A percentile compares a stretch with the other conserved stretches of the same genome.
phyloP scores from a whole-genome alignment of 2,113 vertebrate genomes.

The Epinephelus fuscoguttatus region DNA sequence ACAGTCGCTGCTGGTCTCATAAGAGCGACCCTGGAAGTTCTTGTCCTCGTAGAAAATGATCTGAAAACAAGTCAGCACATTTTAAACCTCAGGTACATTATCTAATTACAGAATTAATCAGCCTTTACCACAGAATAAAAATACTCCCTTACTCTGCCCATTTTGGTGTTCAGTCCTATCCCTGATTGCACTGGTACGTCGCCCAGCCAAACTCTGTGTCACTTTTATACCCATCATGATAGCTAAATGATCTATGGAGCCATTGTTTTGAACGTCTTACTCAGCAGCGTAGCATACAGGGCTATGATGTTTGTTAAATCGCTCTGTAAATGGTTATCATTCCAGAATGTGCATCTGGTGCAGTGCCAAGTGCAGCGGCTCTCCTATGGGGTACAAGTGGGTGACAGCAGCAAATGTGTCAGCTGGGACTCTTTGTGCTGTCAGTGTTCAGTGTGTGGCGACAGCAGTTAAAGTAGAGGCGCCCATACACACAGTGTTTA shows the following conservation, averaged over 20 bases:
- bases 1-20: constrained; percentile 78
- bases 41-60: constrained; percentile 81
- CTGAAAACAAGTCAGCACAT: constrained; percentile 43
- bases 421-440: constrained; percentile 41
- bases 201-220: constrained; percentile 20
- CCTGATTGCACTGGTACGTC: constrained; percentile 57
- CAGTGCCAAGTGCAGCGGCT: constrained; percentile 61
- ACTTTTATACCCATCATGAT: constrained; percentile 77
- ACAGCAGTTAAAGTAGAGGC: not conserved
- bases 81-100: not conserved
- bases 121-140: not conserved
- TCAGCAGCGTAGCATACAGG: constrained; percentile 71
- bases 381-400: constrained; percentile 52
- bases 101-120: not conserved
- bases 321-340: constrained; percentile 76
- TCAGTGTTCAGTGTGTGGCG: not conserved
- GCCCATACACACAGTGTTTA: not conserved
- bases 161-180: constrained; percentile 44
- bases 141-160: constrained; percentile 75
- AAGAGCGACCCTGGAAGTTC: constrained; percentile 80
- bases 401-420: constrained; percentile 23
- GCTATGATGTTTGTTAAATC: constrained; percentile 76
- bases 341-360: constrained; percentile 73
- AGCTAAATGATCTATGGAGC: constrained; percentile 71
- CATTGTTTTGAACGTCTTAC: constrained; percentile 75